Evolutionary conservation across 2,797 vertebrate species (phyloP).

Genomic region (Oreortyx pictus): DNA sequence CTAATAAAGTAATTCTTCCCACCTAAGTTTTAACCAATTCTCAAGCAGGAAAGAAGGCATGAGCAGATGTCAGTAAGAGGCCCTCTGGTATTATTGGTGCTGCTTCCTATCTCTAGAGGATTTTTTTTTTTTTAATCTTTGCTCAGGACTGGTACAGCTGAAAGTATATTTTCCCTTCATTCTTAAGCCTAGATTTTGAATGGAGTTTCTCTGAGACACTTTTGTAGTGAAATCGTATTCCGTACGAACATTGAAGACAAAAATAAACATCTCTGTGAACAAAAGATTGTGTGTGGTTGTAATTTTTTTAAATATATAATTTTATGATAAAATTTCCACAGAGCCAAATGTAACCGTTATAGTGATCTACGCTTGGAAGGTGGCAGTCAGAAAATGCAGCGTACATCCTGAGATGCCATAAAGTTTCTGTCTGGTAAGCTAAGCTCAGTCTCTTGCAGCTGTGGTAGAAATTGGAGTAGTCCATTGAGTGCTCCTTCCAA

Average conservation of each 20-base stretch:
- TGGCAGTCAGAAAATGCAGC: background rate
- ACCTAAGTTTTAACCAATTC: constrained; percentile 51
- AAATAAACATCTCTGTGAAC: constrained; percentile 71
- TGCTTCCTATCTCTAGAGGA: constrained; percentile 65
- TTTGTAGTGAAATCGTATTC: constrained; percentile 74
- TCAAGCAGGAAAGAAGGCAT: constrained; percentile 57
- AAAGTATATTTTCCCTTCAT: constrained; percentile 74
- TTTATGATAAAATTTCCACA: background rate
- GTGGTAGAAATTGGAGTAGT: background rate
- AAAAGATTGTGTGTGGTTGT: constrained; percentile 57
- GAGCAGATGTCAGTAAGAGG: constrained; percentile 52
- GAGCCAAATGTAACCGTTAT: background rate
- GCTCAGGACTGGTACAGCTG: constrained; percentile 74
- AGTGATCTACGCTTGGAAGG: background rate
- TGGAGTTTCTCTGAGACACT: constrained; percentile 75
- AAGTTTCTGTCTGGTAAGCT: background rate
- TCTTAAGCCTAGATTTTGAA: constrained; percentile 73
- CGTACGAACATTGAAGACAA: constrained; percentile 66
- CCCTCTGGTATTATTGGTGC: constrained; percentile 68
- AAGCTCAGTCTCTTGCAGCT: background rate
- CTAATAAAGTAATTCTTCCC: constrained; percentile 35
- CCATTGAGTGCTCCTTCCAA: background rate
- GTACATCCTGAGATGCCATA: background rate
- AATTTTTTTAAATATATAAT: constrained; percentile 25
- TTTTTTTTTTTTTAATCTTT: constrained; percentile 63